Evolutionary conservation across 35 echinoderm and acorn worm genomes (phyloP), one percentile per base, ranked within the genome.

Genomic region (Ophioderma brevispina): DNA sequence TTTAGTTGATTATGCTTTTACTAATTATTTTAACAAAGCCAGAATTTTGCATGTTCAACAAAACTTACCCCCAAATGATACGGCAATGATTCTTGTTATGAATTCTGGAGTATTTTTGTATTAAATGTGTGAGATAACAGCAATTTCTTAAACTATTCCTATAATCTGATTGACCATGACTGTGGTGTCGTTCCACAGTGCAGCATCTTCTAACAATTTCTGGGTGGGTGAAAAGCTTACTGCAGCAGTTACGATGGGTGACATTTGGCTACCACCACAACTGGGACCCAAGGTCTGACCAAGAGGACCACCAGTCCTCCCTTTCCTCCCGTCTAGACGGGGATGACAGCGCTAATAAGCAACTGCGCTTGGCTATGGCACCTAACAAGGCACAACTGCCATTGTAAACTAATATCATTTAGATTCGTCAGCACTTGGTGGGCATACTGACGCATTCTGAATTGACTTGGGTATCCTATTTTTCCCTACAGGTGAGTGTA

Each of bases 401-500:
- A 98, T 98, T 46, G 96, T 98, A 13, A 98, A 94, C 77, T 98
- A 89, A 75, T 98, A 98, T 39, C 90, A 98, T 38, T 86, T 92
- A 85, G 85, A 92, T 56, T 98, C n/a, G n/a, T n/a, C 96, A 32
- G 94, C 92, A 8, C 90, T 98, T 33, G 93, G 96, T 38, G 96
- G 96, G 3, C 96, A 98, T 75, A 94, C 90, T 1, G 96, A 98
- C 79, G 89, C 94, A 64, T 94, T 92, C 25, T 92, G 94, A 39
- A 89, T 90, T 87, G 93, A 98, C 36, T 86, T 95, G 81, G 64
- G 38, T 33, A 93, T 93, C 96, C 96, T 40, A 80, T 98, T 4
- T 89, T 98, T 41, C 92, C 92, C 37, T 94, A 95, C 78, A 98
- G 96, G 96, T 98, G n/a, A n/a, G n/a, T n/a, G n/a, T n/a, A n/a